Percentiles rank a stretch among this genome's conserved stretches.
Conservation (phyloP, 2,888 invertebrate species). For the Heliconius cydno region DNA sequence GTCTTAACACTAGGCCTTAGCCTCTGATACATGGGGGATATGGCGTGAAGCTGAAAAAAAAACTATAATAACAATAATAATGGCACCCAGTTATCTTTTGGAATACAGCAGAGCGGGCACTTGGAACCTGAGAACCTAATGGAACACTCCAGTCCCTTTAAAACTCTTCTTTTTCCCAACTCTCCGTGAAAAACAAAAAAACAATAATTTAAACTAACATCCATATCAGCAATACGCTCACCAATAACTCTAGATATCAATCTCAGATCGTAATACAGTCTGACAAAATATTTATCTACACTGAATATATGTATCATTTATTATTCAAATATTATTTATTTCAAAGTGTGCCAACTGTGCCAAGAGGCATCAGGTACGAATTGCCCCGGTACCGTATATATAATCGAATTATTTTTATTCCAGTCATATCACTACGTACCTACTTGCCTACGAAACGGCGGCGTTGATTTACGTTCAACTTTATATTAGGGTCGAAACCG, state of each 20-base stretch:
- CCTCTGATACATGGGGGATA: too few species aligned
- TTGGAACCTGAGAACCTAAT: too few species aligned
- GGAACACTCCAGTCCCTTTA: too few species aligned
- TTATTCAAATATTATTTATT: slow-evolving; percentile 30
- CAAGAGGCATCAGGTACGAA: slow-evolving; percentile 19
- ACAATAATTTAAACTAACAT: background rate
- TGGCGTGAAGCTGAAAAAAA: too few species aligned
- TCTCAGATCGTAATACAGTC: slow-evolving; percentile 10
- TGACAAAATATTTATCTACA: slow-evolving; percentile 30
- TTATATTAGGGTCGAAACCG: background rate
- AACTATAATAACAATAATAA: background rate
- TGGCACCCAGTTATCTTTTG: background rate
- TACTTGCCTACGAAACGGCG: background rate
- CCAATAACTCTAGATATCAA: background rate
- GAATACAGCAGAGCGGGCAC: too few species aligned
- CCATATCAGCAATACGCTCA: background rate
- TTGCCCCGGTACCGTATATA: slow-evolving; percentile 10
- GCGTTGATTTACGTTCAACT: slow-evolving; percentile 4
- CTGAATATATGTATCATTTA: slow-evolving; percentile 2
- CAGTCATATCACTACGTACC: slow-evolving; percentile 2
- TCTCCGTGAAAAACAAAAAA: background rate
- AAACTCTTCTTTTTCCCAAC: too few species aligned
- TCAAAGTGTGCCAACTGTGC: slow-evolving; percentile 31
- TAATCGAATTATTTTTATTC: slow-evolving; percentile 24
- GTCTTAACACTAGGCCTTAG: too few species aligned